These are phyloP conservation scores for Parapristionchus giblindavisi DNA, from an alignment of 2,888 invertebrate genomes.

Conservation along the genomic window DNA sequence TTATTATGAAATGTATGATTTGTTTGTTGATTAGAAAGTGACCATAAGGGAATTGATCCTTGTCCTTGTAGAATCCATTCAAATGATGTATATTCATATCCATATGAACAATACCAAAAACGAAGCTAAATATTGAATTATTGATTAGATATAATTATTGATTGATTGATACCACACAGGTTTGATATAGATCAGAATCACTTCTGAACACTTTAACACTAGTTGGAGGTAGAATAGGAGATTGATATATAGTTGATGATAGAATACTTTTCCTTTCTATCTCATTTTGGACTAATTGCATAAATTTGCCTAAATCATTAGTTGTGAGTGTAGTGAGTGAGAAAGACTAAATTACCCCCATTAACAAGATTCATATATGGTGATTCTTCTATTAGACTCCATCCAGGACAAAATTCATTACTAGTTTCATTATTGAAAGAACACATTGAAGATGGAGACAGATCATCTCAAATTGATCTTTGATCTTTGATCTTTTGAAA, in stretches of 20 bases:
- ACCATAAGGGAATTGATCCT: not conserved
- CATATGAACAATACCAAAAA: conserved; percentile 22
- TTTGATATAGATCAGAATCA: not conserved
- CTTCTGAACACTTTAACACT: not conserved
- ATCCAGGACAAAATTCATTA: no score
- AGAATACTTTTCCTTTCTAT: no score
- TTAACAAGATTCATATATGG: no score
- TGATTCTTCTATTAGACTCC: no score
- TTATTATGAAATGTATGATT: not conserved
- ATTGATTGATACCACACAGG: not conserved
- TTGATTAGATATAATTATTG: not conserved
- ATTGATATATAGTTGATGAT: no score
- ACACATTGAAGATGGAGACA: no score
- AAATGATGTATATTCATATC: not conserved
- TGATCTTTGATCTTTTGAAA: not conserved
- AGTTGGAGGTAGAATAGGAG: conserved; percentile 8
- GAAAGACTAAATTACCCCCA: no score
- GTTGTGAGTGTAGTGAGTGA: no score
- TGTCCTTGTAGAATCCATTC: not conserved
- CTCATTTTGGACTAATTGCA: no score
- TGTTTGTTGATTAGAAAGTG: not conserved
- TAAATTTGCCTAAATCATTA: no score
- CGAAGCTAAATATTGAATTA: not conserved
- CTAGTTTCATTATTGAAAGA: no score
- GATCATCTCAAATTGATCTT: not conserved